Base-by-base conservation (phyloP, 2,113 vertebrate genomes). In the Chaetura pelagica region DNA sequence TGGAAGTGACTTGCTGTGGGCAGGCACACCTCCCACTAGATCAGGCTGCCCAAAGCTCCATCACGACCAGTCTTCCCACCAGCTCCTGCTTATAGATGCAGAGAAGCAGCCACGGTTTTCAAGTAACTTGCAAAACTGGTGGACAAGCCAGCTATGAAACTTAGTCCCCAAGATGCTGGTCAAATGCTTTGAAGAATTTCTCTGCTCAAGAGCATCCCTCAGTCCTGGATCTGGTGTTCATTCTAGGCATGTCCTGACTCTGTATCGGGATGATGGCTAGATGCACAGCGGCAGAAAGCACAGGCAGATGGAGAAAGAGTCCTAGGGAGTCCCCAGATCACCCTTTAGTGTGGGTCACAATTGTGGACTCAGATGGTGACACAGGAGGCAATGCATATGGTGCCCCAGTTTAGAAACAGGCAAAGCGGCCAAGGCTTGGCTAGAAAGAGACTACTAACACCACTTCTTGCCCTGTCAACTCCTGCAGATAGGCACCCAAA, bases 191-290 rank as follows among this genome's bases (percentile, higher is more conserved):
- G 6, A 48, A 57, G 38, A 82, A 57, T 54, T 52, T 69, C 20
- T 51, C 30, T 51, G 15, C 51, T 24, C 66, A 48, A 71, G 44
- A 72, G 19, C 26, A 7, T 74, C 73, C 88, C 27, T 38, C 32
- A 49, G 55, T 35, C n/a, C 59, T 81, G 21, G n/a, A 54, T 26
- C 21, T 10, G 24, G 21, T 6, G 8, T 2, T 64, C 23, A 13
- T 20, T 48, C n/a, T 16, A 48, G 26, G 12, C 9, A 3, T 7
- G 58, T 18, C 67, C 35, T 35, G 17, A 34, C 15, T 44, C 24
- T 0, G 0, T 8, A 15, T 12, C 35, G 77, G 61, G 72, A 44
- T 5, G 44, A 57, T 6, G 30, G 51, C 12, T 34, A 23, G n/a
- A 64, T 17, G 24, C 55, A 61, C 59, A 74, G 78, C n/a, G 69